Evolutionary conservation across 2,797 vertebrate genomes (phyloP).

Genomic region (Chaetodon trifasciatus): DNA sequence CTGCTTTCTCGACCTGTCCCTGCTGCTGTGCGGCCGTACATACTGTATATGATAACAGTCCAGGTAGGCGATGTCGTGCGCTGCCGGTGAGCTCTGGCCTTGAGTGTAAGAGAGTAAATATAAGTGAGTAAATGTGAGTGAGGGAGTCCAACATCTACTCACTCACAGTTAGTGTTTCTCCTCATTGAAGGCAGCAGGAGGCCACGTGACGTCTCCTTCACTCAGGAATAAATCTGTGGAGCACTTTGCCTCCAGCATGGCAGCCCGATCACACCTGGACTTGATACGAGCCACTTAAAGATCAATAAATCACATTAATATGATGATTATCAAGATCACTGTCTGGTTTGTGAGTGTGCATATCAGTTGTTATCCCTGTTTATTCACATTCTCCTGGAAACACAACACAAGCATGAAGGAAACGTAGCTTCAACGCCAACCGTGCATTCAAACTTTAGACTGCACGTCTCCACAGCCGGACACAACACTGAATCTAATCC

Average conservation of each 20-base stretch:
- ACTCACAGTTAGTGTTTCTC: not conserved
- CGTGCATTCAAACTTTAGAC: no score
- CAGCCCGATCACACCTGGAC: not conserved
- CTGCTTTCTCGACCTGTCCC: not conserved
- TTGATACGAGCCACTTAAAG: not conserved
- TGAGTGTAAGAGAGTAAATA: conserved; percentile 6
- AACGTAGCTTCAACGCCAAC: not conserved
- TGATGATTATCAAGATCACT: not conserved
- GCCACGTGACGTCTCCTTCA: not conserved
- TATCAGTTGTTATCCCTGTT: no score
- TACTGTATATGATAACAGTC: not conserved
- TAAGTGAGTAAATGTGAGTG: not conserved
- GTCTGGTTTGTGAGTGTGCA: not conserved
- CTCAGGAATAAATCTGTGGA: not conserved
- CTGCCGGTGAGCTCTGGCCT: conserved; percentile 8
- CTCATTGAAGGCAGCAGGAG: not conserved
- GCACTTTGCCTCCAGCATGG: not conserved
- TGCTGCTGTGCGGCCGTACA: not conserved
- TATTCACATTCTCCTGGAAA: not conserved
- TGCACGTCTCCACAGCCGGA: not conserved
- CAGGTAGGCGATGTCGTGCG: not conserved
- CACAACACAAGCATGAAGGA: not conserved
- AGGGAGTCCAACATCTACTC: not conserved
- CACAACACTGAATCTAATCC: not conserved
- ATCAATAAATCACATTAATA: not conserved